phyloP scores from a whole-genome alignment of 2,888 invertebrate species.

The Thalpophila matura region DNA sequence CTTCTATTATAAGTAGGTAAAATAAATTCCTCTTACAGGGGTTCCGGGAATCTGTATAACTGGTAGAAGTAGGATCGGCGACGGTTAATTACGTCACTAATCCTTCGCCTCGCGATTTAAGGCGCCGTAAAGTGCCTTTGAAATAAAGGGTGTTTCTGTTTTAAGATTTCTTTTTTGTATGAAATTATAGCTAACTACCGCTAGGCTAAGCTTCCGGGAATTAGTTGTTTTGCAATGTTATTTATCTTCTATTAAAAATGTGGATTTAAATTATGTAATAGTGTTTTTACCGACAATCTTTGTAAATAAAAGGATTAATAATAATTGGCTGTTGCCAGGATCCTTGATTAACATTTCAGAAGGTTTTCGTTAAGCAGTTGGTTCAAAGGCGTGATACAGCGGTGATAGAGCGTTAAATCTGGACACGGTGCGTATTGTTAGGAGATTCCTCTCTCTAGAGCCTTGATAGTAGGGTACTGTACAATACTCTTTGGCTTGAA shows the following conservation, averaged over 20 bases:
- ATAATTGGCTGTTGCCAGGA: too few species aligned
- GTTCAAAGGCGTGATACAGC: too few species aligned
- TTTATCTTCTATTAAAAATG: not conserved
- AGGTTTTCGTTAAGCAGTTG: too few species aligned
- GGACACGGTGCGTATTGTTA: too few species aligned
- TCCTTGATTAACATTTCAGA: too few species aligned
- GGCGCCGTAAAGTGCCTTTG: conserved; percentile 3
- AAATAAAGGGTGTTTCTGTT: conserved; percentile 12
- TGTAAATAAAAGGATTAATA: not conserved
- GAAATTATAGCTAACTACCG: not conserved
- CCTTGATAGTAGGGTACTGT: too few species aligned
- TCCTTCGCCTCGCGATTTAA: conserved; percentile 33
- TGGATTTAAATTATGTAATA: not conserved
- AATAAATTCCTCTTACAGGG: conserved; percentile 26
- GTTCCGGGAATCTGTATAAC: conserved; percentile 41
- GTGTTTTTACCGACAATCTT: not conserved
- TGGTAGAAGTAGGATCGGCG: conserved; percentile 18
- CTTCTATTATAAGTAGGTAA: conserved; percentile 8
- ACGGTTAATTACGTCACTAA: conserved; percentile 43
- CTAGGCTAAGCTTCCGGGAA: not conserved
- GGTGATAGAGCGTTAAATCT: too few species aligned
- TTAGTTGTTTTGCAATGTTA: not conserved
- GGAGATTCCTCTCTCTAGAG: too few species aligned
- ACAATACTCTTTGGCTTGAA: too few species aligned
- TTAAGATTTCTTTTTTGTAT: not conserved